A percentile compares a stretch with the other conserved stretches of the same genome.
Conservation (phyloP, 2,888 invertebrate species). For the Neuroscelio doddi region DNA sequence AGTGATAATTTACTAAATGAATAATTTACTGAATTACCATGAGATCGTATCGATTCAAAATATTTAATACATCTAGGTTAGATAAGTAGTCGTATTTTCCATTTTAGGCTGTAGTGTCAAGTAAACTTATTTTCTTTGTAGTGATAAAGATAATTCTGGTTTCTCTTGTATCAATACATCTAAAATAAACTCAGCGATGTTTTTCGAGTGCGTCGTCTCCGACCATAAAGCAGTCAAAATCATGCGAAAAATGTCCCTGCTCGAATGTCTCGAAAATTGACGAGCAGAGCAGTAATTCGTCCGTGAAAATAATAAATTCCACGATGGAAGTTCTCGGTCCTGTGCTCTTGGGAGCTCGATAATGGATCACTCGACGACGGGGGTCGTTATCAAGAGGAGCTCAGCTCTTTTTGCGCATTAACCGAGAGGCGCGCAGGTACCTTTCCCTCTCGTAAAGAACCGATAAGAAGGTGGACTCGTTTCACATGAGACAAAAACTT, state of each 20-base stretch:
- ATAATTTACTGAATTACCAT: no score
- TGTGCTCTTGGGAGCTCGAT: slow-evolving; percentile 33
- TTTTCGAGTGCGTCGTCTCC: no score
- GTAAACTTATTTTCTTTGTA: no score
- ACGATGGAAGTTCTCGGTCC: slow-evolving; percentile 23
- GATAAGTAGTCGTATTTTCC: no score
- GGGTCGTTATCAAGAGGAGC: slow-evolving; percentile 39
- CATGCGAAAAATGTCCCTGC: background rate
- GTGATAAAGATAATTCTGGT: no score
- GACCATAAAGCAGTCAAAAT: background rate
- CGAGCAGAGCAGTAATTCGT: slow-evolving; percentile 29
- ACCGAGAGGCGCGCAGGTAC: slow-evolving; percentile 39
- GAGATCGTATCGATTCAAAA: no score
- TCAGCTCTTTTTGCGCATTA: slow-evolving; percentile 35
- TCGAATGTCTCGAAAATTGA: slow-evolving; percentile 10
- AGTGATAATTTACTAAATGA: no score
- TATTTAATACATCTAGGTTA: no score
- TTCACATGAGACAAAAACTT: slow-evolving; percentile 58
- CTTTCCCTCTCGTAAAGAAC: slow-evolving; percentile 40
- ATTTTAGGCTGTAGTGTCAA: no score
- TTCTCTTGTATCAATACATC: no score
- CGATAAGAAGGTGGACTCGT: slow-evolving; percentile 55
- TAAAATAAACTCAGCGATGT: no score
- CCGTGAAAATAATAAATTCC: slow-evolving; percentile 36
- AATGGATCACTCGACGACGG: slow-evolving; percentile 43